Evolutionary conservation across 1,140 invertebrate genomes (phyloP).

Genomic region (Lineus longissimus): DNA sequence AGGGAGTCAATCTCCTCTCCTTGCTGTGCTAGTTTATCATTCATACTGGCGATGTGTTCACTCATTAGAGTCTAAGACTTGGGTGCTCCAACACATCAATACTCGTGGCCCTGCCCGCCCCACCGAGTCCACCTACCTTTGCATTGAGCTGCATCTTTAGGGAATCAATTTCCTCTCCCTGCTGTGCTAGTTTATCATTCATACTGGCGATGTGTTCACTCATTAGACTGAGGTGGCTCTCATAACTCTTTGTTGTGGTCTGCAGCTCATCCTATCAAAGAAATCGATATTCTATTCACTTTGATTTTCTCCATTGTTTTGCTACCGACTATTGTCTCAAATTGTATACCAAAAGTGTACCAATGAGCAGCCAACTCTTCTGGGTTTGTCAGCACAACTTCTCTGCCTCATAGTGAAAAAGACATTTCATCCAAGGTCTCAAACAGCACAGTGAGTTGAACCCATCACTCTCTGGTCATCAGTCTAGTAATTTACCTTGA

Average conservation of each 20-base stretch:
- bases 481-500: conserved; percentile 27
- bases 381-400: no score
- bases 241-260: conserved; percentile 77
- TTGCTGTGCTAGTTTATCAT: conserved; percentile 78
- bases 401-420: no score
- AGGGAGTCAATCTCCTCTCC: conserved; percentile 65
- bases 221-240: conserved; percentile 81
- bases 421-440: no score
- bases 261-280: conserved; percentile 57
- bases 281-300: conserved; percentile 25
- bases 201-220: conserved; percentile 87
- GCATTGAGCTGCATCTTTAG: conserved; percentile 41
- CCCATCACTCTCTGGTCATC: neutral
- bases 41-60: conserved; percentile 86
- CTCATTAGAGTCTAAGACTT: conserved; percentile 83
- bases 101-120: no score
- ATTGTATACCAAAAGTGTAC: neutral
- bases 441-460: no score
- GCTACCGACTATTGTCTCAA: conserved; percentile 1
- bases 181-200: conserved; percentile 79
- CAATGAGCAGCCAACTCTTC: neutral
- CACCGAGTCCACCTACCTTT: neutral
- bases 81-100: no score
- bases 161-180: conserved; percentile 67
- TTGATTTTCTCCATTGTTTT: conserved; percentile 7